A percentile compares a stretch with the other conserved stretches of the same genome.
Evolutionary conservation across 2,797 vertebrate genomes (phyloP).

Genomic region (Acestrorhynchus altus): DNA sequence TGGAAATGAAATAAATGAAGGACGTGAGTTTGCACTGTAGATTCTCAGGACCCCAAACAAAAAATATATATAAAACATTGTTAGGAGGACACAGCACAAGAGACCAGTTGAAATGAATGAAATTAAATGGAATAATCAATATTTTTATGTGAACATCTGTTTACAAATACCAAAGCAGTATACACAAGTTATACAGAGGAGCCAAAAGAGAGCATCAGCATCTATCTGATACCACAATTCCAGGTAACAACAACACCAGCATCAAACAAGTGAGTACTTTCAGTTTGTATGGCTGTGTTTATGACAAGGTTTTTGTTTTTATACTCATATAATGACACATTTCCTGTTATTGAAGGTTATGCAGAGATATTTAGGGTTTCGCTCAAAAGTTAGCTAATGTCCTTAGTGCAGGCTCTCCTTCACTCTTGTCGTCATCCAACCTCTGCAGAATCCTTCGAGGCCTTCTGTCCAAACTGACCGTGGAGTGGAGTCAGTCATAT

Average conservation of each 20-base stretch:
- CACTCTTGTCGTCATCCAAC: slow-evolving; percentile 66
- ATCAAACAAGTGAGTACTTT: slow-evolving; percentile 10
- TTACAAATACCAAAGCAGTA: slow-evolving; percentile 65
- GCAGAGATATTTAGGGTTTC: slow-evolving; percentile 46
- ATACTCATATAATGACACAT: slow-evolving; percentile 39
- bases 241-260: background rate
- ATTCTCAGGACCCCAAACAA: no score
- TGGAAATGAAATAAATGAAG: no score
- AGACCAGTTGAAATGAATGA: slow-evolving; percentile 12
- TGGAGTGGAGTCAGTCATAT: slow-evolving; percentile 59
- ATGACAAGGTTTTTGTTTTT: slow-evolving; percentile 11
- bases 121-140: slow-evolving; percentile 47
- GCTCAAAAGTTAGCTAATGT: slow-evolving; percentile 67
- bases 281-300: slow-evolving; percentile 9
- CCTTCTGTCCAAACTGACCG: slow-evolving; percentile 33
- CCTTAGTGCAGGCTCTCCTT: slow-evolving; percentile 78
- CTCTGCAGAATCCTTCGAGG: slow-evolving; percentile 39
- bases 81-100: background rate
- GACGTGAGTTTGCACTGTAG: no score
- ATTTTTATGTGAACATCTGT: slow-evolving; percentile 63
- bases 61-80: background rate
- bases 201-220: slow-evolving; percentile 54
- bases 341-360: slow-evolving; percentile 26
- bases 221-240: slow-evolving; percentile 21
- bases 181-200: slow-evolving; percentile 78